phyloP scores from a whole-genome alignment of 2,113 vertebrate species.

The Thalassarche chlororhynchos region DNA sequence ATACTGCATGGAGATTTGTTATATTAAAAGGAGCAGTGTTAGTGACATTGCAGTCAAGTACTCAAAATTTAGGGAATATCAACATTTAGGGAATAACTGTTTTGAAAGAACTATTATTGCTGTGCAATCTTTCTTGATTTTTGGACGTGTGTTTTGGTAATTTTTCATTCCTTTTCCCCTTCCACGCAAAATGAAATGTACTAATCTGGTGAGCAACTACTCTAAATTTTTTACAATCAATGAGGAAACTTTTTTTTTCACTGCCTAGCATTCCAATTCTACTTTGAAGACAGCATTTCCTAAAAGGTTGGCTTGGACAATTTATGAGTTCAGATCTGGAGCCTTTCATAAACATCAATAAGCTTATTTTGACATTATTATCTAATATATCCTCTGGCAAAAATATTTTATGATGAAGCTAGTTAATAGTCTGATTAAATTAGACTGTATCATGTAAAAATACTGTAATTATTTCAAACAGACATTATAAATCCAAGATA shows the following conservation, averaged over 20 bases:
- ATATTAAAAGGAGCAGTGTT: neutral
- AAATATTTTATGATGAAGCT: neutral
- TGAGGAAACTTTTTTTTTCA: neutral
- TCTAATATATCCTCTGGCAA: neutral
- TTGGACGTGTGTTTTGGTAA: neutral
- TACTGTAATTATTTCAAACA: neutral
- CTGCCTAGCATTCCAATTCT: neutral
- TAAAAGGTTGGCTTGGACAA: neutral
- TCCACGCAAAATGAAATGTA: neutral
- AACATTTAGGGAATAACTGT: neutral
- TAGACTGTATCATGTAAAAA: neutral
- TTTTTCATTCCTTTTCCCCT: neutral
- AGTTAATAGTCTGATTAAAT: neutral
- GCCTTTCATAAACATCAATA: neutral
- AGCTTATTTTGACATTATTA: neutral
- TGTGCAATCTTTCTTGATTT: neutral
- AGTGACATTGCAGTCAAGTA: accelerated
- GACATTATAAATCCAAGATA: neutral
- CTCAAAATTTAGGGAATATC: neutral
- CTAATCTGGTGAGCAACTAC: neutral
- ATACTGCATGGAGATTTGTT: neutral
- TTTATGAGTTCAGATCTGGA: neutral
- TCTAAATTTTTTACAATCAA: neutral
- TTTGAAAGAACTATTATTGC: neutral
- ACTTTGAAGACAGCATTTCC: neutral